A percentile compares a stretch with the other conserved stretches of the same genome.
Conservation (phyloP, 2,113 vertebrate species). For the Ondatra zibethicus region DNA sequence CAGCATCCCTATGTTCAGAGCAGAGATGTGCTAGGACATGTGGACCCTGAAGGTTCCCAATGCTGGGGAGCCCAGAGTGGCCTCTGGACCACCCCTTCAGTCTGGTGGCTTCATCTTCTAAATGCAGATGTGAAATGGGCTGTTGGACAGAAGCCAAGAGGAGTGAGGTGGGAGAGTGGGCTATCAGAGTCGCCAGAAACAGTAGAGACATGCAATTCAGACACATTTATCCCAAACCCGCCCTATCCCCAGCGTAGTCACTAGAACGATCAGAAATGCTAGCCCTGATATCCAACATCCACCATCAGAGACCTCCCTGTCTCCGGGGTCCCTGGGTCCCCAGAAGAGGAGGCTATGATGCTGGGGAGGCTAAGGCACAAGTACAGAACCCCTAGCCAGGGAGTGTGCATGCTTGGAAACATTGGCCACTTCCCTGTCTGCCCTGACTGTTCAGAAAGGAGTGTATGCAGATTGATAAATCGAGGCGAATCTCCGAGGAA, state of each 20-base stretch:
- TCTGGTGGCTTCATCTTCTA: not conserved
- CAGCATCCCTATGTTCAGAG: not conserved
- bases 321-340: not conserved
- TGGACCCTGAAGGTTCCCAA: not conserved
- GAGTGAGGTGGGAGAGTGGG: not conserved
- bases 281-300: not conserved
- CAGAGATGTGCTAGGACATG: not conserved
- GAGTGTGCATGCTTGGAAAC: slow-evolving; percentile 63
- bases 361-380: not conserved
- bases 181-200: not conserved
- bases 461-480: not conserved
- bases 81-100: not conserved
- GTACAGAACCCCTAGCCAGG: slow-evolving; percentile 77
- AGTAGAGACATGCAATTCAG: not conserved
- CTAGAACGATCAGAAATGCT: not conserved
- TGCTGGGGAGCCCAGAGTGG: not conserved
- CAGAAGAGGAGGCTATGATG: not conserved
- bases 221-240: not conserved
- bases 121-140: not conserved
- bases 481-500: not conserved
- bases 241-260: too few relatives aligned
- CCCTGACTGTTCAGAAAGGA: slow-evolving; percentile 32
- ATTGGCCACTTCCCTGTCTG: slow-evolving; percentile 65
- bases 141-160: not conserved
- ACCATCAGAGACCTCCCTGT: not conserved